A percentile compares a stretch with the other conserved stretches of the same genome.
Conservation (phyloP, 2,888 invertebrate genomes). For the Lithophane semibrunnea region DNA sequence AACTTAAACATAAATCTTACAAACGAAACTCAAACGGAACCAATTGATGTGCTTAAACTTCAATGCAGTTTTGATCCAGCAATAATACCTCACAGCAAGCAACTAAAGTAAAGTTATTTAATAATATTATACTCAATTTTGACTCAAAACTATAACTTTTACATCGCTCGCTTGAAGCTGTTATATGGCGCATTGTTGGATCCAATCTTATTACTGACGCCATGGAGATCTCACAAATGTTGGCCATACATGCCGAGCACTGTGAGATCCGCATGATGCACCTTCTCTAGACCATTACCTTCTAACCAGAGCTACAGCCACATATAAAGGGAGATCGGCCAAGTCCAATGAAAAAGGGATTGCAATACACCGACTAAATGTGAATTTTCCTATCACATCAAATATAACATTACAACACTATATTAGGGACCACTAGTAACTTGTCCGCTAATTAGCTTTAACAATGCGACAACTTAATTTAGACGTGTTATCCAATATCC, state of each 20-base stretch:
- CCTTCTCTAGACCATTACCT: constrained; percentile 68
- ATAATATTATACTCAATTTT: constrained; percentile 56
- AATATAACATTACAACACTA: constrained; percentile 85
- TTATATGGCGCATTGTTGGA: constrained; percentile 68
- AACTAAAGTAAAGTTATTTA: constrained; percentile 50
- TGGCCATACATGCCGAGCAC: constrained; percentile 19
- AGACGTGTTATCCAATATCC: constrained; percentile 80
- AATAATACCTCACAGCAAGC: constrained; percentile 68
- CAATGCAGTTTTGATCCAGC: constrained; percentile 79
- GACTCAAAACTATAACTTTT: constrained; percentile 57
- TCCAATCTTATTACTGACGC: constrained; percentile 62
- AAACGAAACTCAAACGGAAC: constrained; percentile 79
- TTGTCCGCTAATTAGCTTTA: constrained; percentile 83
- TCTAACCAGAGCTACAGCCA: constrained; percentile 73
- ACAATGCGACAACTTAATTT: constrained; percentile 86
- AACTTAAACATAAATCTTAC: constrained; percentile 76
- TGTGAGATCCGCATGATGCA: constrained; percentile 55
- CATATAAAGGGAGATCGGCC: constrained; percentile 81
- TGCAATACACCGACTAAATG: constrained; percentile 86
- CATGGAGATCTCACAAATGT: constrained; percentile 54
- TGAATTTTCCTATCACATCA: constrained; percentile 85
- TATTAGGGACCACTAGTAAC: constrained; percentile 82
- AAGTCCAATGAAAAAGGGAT: constrained; percentile 77
- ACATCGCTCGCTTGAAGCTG: constrained; percentile 62
- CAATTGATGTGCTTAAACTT: constrained; percentile 72